Conservation (phyloP, 1,140 invertebrate species). For the Dinoponera quadriceps region DNA sequence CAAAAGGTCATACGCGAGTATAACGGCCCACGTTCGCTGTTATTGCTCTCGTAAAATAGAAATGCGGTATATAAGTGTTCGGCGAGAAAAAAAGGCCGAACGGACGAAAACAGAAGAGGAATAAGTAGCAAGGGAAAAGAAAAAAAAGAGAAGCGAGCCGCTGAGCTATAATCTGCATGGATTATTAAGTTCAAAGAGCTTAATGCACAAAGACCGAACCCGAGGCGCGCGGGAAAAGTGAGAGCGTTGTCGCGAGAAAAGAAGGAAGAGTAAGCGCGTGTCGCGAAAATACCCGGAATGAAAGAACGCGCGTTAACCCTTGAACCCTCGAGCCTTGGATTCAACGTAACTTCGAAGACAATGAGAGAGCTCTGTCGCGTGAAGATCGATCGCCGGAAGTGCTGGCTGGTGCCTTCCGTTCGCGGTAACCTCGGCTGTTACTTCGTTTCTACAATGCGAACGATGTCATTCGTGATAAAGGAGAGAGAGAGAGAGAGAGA, state of each 20-base stretch:
- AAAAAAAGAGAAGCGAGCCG: constrained; percentile 15
- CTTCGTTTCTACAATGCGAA: not conserved
- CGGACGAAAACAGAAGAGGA: not conserved
- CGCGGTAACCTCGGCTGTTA: not conserved
- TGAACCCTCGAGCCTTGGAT: constrained; percentile 26
- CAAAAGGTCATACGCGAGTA: constrained; percentile 8
- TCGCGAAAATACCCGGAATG: not conserved
- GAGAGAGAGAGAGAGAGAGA: too few species aligned
- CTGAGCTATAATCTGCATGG: constrained; percentile 65
- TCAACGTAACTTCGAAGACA: constrained; percentile 51
- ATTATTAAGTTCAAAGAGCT: constrained; percentile 67
- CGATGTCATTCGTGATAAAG: constrained; percentile 22
- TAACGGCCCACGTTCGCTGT: not conserved
- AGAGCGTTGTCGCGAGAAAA: constrained; percentile 41
- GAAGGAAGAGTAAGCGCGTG: constrained; percentile 5
- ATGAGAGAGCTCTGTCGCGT: constrained; percentile 28
- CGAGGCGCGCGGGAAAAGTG: constrained; percentile 34
- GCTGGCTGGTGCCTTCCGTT: not conserved
- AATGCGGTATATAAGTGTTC: not conserved
- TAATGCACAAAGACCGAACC: constrained; percentile 62
- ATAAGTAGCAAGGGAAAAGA: constrained; percentile 15
- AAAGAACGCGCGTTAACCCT: constrained; percentile 54
- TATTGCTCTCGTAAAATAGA: constrained; percentile 5
- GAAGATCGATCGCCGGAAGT: constrained; percentile 23
- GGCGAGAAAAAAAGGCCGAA: not conserved